These are phyloP conservation scores for Plemyria rubiginata DNA, from an alignment of 2,888 invertebrate species.

Conservation along the genomic window DNA sequence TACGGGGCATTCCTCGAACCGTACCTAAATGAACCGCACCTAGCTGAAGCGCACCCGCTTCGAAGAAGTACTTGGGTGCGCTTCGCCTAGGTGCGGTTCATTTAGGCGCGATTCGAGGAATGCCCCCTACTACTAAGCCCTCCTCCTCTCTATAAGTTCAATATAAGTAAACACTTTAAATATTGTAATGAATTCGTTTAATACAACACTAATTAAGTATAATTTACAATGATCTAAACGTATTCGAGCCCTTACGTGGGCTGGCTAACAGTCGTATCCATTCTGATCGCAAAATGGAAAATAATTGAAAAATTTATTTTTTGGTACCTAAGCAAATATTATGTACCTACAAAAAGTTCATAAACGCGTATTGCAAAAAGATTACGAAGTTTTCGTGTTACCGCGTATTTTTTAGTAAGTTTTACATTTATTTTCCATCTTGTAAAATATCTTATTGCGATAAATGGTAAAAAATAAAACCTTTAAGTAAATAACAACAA, in stretches of 20 bases:
- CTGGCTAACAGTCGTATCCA: slow-evolving; percentile 36
- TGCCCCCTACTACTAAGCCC: no score
- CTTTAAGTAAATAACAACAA: slow-evolving; percentile 22
- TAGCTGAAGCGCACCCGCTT: no score
- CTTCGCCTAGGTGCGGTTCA: no score
- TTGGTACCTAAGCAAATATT: neutral
- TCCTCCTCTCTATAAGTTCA: no score
- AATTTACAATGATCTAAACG: slow-evolving; percentile 80
- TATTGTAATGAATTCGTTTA: slow-evolving; percentile 84
- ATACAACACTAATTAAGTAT: slow-evolving; percentile 85
- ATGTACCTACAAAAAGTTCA: neutral
- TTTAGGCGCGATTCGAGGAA: no score
- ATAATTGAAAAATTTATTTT: slow-evolving; percentile 11
- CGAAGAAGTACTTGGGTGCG: no score
- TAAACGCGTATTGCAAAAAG: slow-evolving; percentile 7
- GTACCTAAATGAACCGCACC: no score
- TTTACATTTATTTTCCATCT: slow-evolving; percentile 20
- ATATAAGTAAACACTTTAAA: slow-evolving; percentile 22
- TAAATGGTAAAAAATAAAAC: slow-evolving; percentile 28
- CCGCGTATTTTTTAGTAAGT: neutral
- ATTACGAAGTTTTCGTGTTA: neutral
- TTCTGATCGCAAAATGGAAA: slow-evolving; percentile 34
- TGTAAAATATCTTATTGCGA: slow-evolving; percentile 6
- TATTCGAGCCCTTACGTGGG: slow-evolving; percentile 55
- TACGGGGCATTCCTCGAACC: no score